Base-by-base conservation (phyloP, 1,140 invertebrate genomes). In the Ruditapes philippinarum region DNA sequence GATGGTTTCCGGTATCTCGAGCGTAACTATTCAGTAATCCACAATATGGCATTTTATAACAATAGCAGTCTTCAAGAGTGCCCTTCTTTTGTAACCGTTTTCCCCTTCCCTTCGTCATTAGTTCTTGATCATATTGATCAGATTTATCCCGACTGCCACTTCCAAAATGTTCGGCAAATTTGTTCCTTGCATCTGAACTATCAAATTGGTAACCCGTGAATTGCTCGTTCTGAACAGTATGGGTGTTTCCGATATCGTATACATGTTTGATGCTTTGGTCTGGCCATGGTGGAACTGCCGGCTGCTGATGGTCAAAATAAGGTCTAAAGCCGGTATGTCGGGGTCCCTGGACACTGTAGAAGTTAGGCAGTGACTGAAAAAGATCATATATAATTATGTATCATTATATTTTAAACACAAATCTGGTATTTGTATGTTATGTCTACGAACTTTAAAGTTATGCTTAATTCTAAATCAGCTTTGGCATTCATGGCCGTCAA, bases 1-100 rank as follows among this genome's bases (percentile, higher is more conserved):
- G 25, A 54, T 31, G 51, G 22, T 22, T 28, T 4, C 74, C n/a
- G 11, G 74, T 78, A 9, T 78, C 74, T 33, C 74, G 42, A 31
- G 74, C 74, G 25, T 78, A 78, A n/a, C 74, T 78, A 22, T 78
- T 78, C 22, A 78, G 36, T 14, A 78, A 31, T 19, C 74, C 74
- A 36, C 74, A 78, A 31, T 78, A 78, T 28, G 74, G 74, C 74
- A 78, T 78, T 33, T 54, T 78, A 31, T 54, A 78, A n/a, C 74
- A 78, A 17, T 33, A 54, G 28, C 74, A 78, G 11, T 78, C 74
- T 54, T 78, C 11, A 14, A 22, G 54, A 4, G 74, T 22, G 28
- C 22, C 17, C 36, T 33, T 78, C 31, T 28, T 49, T n/a, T 45
- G 14, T 25, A 11, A 17, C 22, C 54, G 28, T 78, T 78, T 78